Evolutionary conservation across 2,113 vertebrate genomes (phyloP), one percentile per base, ranked within the genome.

Genomic region (Chinchilla lanigera): DNA sequence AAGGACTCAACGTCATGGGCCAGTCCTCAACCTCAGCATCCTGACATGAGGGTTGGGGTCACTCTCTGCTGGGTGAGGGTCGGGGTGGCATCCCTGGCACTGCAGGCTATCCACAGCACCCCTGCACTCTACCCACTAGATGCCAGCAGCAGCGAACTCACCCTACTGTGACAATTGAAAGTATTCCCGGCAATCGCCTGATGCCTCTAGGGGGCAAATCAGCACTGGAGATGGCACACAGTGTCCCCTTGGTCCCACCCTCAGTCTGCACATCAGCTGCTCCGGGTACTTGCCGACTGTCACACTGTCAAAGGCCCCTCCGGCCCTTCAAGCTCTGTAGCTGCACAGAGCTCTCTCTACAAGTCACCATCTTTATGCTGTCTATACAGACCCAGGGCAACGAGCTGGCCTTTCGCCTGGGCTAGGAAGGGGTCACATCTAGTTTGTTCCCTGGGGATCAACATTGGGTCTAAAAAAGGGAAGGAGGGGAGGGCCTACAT

Each of bases 321-420:
- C 3, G 3, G 89, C 17, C 50, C 56, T 65, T 7, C 4, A 1
- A 0, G 1, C 1, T 28, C 54, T 52, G 35, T 0, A 67, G 93
- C 12, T 41, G 52, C 12, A 4, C 4, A 0, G 7, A 2, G 12
- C 1, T 5, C 38, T 38, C 4, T 0, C 28, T 30, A 9, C 4
- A 1, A 5, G 11, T 2, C 0, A 1, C 4, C 47, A 12, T 0
- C 8, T 16, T 8, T 38, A 3, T 1, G 3, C 0, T 2, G 0
- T 0, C 56, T 38, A 5, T 1, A 5, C 0, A 1, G 0, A 0
- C 50, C 67, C 12, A 16, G 0, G 50, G 3, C 13, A 26, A 26
- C 60, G 0, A 1, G 5, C 1, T 5, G 24, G 61, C 86, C 2
- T 20, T 13, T 33, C 38, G 3, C 41, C n/a, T 2, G 35, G 3